These are phyloP conservation scores for Gasteruption jaculator DNA, from an alignment of 2,888 invertebrate genomes.

Conservation along the genomic window DNA sequence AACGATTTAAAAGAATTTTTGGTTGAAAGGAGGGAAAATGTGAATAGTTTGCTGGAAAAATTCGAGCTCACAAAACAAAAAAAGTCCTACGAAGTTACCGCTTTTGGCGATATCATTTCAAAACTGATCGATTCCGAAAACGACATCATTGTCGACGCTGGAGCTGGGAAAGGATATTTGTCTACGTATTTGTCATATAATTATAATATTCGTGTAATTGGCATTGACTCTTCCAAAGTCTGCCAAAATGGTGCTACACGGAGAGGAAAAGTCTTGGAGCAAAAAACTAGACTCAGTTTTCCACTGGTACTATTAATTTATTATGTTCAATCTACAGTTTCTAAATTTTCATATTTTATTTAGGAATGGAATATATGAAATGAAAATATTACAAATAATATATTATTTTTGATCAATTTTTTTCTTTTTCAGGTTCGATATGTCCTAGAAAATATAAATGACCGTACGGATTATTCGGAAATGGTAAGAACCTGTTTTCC, in stretches of 20 bases:
- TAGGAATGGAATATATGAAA: background rate
- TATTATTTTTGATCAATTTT: background rate
- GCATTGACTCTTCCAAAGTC: conserved; percentile 69
- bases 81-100: conserved; percentile 68
- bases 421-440: conserved; percentile 35
- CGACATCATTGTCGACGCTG: conserved; percentile 65
- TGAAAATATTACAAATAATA: background rate
- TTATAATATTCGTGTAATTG: conserved; percentile 69
- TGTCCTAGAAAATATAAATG: conserved; percentile 35
- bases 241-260: conserved; percentile 67
- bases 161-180: conserved; percentile 86
- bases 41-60: conserved; percentile 32
- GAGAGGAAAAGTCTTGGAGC: conserved; percentile 28
- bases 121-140: conserved; percentile 24
- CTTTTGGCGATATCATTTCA: conserved; percentile 32
- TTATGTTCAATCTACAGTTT: background rate
- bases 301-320: conserved; percentile 22
- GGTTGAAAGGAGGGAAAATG: conserved; percentile 9
- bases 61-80: conserved; percentile 71
- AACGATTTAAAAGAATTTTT: conserved; percentile 28
- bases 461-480: conserved; percentile 35
- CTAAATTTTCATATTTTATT: background rate
- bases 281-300: conserved; percentile 30
- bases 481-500: conserved; percentile 33
- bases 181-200: conserved; percentile 64